Percentiles rank a stretch among this genome's conserved stretches.
These are phyloP conservation scores for Spilarctia lutea DNA, from an alignment of 2,888 invertebrate genomes.

Conservation along the genomic window DNA sequence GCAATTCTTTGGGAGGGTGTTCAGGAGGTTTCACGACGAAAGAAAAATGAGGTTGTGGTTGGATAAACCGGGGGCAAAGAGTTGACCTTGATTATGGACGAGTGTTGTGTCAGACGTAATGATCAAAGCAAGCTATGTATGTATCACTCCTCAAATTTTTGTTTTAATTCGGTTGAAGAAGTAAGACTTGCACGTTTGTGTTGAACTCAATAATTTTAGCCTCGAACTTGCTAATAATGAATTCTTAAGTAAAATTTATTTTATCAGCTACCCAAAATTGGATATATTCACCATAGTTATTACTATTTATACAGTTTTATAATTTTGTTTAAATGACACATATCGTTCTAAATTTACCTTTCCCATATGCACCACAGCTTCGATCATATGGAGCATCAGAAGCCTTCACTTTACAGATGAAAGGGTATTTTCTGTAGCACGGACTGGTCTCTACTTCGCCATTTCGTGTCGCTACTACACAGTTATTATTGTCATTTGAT, in stretches of 20 bases:
- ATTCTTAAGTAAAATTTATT: neutral
- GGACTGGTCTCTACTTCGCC: slow-evolving; percentile 50
- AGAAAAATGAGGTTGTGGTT: too few species aligned
- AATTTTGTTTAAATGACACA: neutral
- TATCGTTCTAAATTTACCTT: slow-evolving; percentile 46
- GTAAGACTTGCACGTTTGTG: too few species aligned
- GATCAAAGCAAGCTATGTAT: too few species aligned
- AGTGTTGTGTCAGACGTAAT: too few species aligned
- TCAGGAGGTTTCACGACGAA: too few species aligned
- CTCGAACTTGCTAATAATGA: neutral
- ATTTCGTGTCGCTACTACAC: slow-evolving; percentile 59
- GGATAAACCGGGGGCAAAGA: too few species aligned
- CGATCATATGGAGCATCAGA: slow-evolving; percentile 58
- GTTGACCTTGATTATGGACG: too few species aligned
- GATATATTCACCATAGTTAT: neutral
- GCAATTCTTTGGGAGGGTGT: too few species aligned
- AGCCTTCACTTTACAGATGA: slow-evolving; percentile 71
- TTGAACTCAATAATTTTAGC: too few species aligned
- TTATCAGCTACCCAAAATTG: neutral
- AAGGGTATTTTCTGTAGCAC: slow-evolving; percentile 59
- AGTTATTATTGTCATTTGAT: slow-evolving; percentile 2
- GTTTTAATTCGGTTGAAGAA: too few species aligned
- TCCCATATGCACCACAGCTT: slow-evolving; percentile 61
- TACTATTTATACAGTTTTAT: neutral
- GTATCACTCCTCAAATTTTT: too few species aligned